Conservation (phyloP, 2,888 invertebrate genomes). For the Apamea crenata region DNA sequence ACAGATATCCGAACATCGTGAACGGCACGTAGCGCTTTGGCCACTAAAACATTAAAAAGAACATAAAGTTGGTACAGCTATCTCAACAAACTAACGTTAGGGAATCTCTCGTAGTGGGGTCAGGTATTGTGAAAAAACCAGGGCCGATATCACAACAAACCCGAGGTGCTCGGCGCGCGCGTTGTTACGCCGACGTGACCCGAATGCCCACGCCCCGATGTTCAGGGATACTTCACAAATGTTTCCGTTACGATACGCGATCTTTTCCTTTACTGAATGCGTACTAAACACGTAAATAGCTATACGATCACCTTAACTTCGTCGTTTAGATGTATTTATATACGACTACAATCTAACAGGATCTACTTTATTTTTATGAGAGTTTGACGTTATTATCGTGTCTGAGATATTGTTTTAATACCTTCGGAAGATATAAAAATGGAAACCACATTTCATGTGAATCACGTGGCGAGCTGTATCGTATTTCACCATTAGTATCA, state of each 20-base stretch:
- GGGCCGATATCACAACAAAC: conserved; percentile 88
- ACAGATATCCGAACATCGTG: conserved; percentile 60
- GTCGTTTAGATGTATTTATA: conserved; percentile 78
- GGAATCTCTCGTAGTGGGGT: conserved; percentile 84
- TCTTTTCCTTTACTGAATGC: conserved; percentile 85
- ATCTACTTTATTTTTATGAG: conserved; percentile 67
- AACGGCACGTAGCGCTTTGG: conserved; percentile 74
- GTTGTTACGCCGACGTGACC: conserved; percentile 87
- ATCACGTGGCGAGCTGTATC: conserved; percentile 38
- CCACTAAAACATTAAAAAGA: conserved; percentile 78
- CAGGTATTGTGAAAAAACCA: conserved; percentile 88
- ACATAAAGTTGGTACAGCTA: conserved; percentile 79
- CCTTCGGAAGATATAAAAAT: conserved; percentile 22
- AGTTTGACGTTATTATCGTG: conserved; percentile 42
- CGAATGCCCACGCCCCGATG: conserved; percentile 82
- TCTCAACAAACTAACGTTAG: conserved; percentile 79
- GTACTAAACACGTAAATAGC: conserved; percentile 86
- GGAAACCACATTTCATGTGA: conserved; percentile 17
- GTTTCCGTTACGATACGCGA: conserved; percentile 87
- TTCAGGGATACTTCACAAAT: conserved; percentile 87
- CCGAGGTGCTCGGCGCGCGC: conserved; percentile 85
- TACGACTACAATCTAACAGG: conserved; percentile 63
- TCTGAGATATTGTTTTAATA: conserved; percentile 39
- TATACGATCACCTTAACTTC: conserved; percentile 82
- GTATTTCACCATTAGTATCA: conserved; percentile 27